phyloP scores from a whole-genome alignment of 2,888 invertebrate species.

The Erannis defoliaria region DNA sequence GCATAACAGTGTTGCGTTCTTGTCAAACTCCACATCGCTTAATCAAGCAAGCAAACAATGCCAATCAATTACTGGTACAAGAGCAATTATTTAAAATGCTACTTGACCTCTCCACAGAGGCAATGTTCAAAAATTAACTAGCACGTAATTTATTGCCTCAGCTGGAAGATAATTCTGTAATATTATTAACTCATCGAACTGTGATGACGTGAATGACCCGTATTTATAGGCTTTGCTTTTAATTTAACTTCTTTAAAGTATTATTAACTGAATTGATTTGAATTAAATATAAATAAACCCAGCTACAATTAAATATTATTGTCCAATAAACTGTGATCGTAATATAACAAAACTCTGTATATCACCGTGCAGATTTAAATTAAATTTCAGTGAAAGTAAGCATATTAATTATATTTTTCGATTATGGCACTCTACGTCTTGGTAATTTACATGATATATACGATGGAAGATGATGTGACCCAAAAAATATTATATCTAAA shows the following conservation, averaged over 20 bases:
- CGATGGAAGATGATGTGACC: no score
- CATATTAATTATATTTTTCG: no score
- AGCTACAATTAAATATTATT: no score
- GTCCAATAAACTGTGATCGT: no score
- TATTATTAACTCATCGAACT: slow-evolving; percentile 73
- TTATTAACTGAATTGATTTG: no score
- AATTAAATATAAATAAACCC: no score
- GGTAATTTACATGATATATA: no score
- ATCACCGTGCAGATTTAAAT: no score
- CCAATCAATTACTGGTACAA: slow-evolving; percentile 70
- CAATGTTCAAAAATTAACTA: slow-evolving; percentile 71
- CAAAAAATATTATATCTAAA: no score
- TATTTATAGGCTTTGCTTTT: slow-evolving; percentile 50
- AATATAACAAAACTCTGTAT: no score
- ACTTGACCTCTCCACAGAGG: slow-evolving; percentile 71
- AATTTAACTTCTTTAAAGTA: not conserved
- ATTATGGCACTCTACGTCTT: no score
- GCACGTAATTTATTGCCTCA: slow-evolving; percentile 70
- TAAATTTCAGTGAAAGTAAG: no score
- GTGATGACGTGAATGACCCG: slow-evolving; percentile 55
- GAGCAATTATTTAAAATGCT: slow-evolving; percentile 70
- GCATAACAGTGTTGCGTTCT: slow-evolving; percentile 43
- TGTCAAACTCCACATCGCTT: slow-evolving; percentile 47
- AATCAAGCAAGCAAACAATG: slow-evolving; percentile 53
- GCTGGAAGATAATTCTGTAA: slow-evolving; percentile 69